Evolutionary conservation across 2,797 vertebrate species (phyloP), one percentile per base, ranked within the genome.

Genomic region (Acanthornis magna): DNA sequence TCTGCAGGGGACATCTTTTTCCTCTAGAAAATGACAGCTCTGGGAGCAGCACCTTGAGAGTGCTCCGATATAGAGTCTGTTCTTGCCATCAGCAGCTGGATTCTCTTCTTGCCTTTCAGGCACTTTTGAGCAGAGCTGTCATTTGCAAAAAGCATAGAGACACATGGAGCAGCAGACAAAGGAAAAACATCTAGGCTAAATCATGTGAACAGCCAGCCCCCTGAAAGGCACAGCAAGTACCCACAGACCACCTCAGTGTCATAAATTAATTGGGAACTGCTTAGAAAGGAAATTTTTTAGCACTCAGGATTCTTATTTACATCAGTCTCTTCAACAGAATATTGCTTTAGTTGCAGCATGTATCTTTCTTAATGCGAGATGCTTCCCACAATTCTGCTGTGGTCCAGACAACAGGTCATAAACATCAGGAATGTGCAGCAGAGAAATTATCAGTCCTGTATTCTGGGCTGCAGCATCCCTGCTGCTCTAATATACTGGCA

Each of bases 261-360:
- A 74, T 84, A 91, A 87, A 94, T 94, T 91, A 74, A 76, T 85
- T 67, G 23, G 27, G 61, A 94, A 79, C 30, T 62, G 57, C 74
- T 95, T 82, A 62, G 77, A 61, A 71, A 73, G n/a, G 30, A 93
- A 87, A 79, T 77, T 25, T 47, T 91, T 36, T 17, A 79, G 77
- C n/a, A 43, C 42, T 70, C 8, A 1, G 17, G 43, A 77, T 60
- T 93, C 55, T 72, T 89, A 43, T 60, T 83, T 78, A 78, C 12
- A 76, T 91, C 40, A 75, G 51, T 38, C 47, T 73, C 40, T 88
- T 84, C 70, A 84, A 63, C 8, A 86, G 79, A 91, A 61, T 90
- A 79, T 74, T 90, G 63, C 74, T 93, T 75, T 63, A 48, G 38
- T 71, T 93, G 60, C 60, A 90, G n/a, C 57, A 74, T 61, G 45